Evolutionary conservation across 23 tunicate species (phyloP), one percentile per base, ranked within the genome.

Genomic region (Botrylloides violaceus): DNA sequence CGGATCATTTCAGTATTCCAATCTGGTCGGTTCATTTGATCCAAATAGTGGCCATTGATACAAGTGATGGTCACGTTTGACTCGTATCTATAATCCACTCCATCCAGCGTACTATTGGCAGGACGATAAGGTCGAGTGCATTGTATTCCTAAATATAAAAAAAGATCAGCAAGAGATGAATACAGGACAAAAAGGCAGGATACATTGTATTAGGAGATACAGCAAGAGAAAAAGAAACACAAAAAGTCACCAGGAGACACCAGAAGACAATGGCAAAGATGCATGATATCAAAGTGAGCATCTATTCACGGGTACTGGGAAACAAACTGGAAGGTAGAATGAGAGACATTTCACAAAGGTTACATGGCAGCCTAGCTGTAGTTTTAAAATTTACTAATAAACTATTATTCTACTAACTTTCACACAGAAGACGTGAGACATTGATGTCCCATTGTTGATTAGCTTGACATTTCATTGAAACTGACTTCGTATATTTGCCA

Each of bases 401-500:
- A 43, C 15, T 43, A 15, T 15, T 18, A 47, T n/a, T 23, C 38
- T 43, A 32, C 65, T 76, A 25, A 83, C 94, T 75, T 87, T 63
- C 31, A 56, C 95, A 87, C 3, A 15, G 22, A 2, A 87, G 59
- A 25, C 25, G 15, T 1, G 66, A 7, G 34, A 81, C 57, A 71
- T 80, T 60, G 5, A 66, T 28, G 33, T 64, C 61, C 95, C 95
- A 87, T 21, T 48, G 61, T 65, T 73, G 71, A 55, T 61, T 56
- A 0, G 59, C 68, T 26, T 37, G 38, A 53, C 95, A 87, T 32
- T 72, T 38, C 53, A 70, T 64, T 31, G 80, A 37, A 23, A 76
- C 35, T 38, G 63, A 87, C 5, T 25, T 58, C 0, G 57, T 18
- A 37, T 37, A 22, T 48, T 56, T 24, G 21, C 76, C 76, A 43